Evolutionary conservation across 2,113 vertebrate species (phyloP).

Genomic region (Gorilla gorilla): DNA sequence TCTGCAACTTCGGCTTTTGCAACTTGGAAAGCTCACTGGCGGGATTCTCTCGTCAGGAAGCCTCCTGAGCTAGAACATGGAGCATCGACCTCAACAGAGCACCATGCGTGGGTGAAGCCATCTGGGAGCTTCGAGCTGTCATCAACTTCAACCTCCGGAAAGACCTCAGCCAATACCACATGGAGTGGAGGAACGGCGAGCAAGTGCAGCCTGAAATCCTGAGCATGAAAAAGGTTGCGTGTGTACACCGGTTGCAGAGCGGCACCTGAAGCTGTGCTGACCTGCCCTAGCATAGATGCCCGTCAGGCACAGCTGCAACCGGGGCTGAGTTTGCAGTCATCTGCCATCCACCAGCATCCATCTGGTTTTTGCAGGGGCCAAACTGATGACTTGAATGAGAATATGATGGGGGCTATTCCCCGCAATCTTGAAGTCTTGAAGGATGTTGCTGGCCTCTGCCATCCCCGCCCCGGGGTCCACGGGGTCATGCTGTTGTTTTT

Average conservation of each 20-base stretch:
- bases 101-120: background rate
- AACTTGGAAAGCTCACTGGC: background rate
- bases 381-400: background rate
- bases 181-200: background rate
- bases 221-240: fast-evolving
- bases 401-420: too few species aligned
- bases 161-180: background rate
- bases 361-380: background rate
- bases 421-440: background rate
- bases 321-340: too few species aligned
- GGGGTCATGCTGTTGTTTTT: background rate
- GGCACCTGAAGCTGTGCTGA: background rate
- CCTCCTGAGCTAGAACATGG: too few species aligned
- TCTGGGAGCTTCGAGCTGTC: background rate
- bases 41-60: background rate
- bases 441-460: background rate
- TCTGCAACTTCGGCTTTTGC: background rate
- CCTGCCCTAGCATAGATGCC: too few species aligned
- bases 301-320: fast-evolving
- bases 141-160: background rate
- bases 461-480: background rate
- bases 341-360: background rate
- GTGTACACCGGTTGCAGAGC: background rate
- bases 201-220: background rate
- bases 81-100: background rate